phyloP scores from a whole-genome alignment of 2,888 invertebrate species.

The Vannuccia rotundouncinata region DNA sequence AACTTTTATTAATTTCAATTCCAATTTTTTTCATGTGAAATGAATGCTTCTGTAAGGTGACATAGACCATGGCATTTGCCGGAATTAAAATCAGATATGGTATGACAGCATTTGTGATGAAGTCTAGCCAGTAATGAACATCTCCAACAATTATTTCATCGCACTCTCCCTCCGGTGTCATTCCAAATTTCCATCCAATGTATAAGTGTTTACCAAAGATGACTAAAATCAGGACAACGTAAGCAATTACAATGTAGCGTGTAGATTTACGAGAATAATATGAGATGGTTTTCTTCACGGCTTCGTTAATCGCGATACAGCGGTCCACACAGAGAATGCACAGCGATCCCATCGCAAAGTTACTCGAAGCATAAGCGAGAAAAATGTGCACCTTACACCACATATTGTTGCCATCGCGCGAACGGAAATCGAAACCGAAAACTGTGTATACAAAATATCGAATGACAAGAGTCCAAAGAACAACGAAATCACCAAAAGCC shows the following conservation, averaged over 20 bases:
- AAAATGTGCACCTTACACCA: background rate
- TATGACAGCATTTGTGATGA: background rate
- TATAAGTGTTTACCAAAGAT: background rate
- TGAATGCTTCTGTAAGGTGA: background rate
- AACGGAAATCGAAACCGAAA: background rate
- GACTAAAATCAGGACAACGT: background rate
- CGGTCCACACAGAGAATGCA: slow-evolving; percentile 15
- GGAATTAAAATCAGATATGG: slow-evolving; percentile 1
- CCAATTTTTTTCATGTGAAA: background rate
- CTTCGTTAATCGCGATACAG: background rate
- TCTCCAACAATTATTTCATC: slow-evolving; percentile 4
- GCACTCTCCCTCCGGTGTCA: background rate
- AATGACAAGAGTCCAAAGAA: background rate
- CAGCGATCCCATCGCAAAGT: background rate
- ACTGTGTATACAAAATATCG: background rate
- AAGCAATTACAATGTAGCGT: background rate
- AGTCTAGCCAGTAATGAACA: background rate
- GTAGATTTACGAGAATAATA: background rate
- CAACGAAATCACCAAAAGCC: background rate
- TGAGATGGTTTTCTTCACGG: background rate
- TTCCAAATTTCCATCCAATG: background rate
- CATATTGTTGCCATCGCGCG: background rate
- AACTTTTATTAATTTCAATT: background rate
- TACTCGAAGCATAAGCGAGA: background rate
- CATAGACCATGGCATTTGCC: background rate